These are phyloP conservation scores for Melospiza melodia DNA, from an alignment of 2,113 vertebrate species.

Conservation along the genomic window DNA sequence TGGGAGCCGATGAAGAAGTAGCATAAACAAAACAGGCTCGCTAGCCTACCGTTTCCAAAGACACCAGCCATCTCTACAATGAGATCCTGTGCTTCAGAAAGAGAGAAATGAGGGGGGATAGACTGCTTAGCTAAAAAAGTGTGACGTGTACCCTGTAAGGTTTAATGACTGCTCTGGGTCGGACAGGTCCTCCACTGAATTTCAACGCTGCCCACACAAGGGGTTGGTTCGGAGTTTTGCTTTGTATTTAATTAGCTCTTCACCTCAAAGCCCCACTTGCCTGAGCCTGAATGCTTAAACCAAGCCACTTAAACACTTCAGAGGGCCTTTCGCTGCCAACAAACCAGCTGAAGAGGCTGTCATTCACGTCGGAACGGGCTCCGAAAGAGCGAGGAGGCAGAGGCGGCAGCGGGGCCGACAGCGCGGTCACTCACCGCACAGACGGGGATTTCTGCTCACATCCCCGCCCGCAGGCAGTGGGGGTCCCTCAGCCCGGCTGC, in stretches of 20 bases:
- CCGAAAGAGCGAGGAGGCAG: not conserved
- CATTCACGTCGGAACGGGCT: not conserved
- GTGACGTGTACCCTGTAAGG: not conserved
- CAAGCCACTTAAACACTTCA: not conserved
- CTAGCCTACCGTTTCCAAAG: not conserved
- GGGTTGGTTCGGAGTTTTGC: fast-evolving
- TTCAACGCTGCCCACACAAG: not conserved
- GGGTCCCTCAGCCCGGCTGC: not conserved
- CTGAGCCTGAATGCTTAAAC: not conserved
- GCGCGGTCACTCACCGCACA: not conserved
- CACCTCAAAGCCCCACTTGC: not conserved
- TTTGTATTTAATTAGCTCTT: not conserved
- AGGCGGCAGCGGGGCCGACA: not conserved
- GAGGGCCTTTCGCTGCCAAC: not conserved
- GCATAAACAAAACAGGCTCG: not conserved
- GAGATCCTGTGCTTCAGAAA: not conserved
- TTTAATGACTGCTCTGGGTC: not conserved
- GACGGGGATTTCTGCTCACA: not conserved
- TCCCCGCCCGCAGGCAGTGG: not conserved
- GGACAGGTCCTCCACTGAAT: not conserved
- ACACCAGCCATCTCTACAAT: not conserved
- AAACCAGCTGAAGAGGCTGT: not conserved
- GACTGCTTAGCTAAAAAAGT: not conserved
- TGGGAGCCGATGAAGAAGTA: not conserved
- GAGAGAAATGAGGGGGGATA: not conserved